A percentile compares a stretch with the other conserved stretches of the same genome.
Conservation (phyloP, 2,797 vertebrate species). For the Nothura maculosa region DNA sequence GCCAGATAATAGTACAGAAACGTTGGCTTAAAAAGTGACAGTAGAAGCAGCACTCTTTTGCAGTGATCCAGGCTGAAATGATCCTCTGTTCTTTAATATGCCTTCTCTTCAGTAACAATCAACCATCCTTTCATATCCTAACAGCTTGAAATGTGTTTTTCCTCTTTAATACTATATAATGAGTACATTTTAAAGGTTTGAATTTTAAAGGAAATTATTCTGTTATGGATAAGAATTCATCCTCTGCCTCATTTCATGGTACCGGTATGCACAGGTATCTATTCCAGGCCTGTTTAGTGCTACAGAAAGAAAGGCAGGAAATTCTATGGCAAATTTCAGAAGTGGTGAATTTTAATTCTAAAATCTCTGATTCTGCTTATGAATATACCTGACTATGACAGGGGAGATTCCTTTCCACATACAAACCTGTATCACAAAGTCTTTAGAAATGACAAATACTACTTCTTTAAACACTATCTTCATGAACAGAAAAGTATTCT, state of each 20-base stretch:
- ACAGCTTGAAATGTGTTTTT: neutral
- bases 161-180: neutral
- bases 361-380: neutral
- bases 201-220: neutral
- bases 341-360: neutral
- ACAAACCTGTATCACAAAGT: neutral
- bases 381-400: accelerated
- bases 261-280: neutral
- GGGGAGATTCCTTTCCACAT: neutral
- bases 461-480: neutral
- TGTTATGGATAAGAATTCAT: neutral
- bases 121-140: neutral
- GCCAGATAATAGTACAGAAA: neutral
- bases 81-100: neutral
- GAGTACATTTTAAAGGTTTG: neutral
- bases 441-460: neutral
- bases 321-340: neutral
- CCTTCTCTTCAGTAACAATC: neutral
- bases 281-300: neutral
- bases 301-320: neutral
- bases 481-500: neutral
- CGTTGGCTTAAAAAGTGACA: neutral
- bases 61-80: neutral
- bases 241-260: neutral
- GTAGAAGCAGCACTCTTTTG: neutral